Evolutionary conservation across 2,888 invertebrate genomes (phyloP).

Genomic region (Chymomyza procnemis): DNA sequence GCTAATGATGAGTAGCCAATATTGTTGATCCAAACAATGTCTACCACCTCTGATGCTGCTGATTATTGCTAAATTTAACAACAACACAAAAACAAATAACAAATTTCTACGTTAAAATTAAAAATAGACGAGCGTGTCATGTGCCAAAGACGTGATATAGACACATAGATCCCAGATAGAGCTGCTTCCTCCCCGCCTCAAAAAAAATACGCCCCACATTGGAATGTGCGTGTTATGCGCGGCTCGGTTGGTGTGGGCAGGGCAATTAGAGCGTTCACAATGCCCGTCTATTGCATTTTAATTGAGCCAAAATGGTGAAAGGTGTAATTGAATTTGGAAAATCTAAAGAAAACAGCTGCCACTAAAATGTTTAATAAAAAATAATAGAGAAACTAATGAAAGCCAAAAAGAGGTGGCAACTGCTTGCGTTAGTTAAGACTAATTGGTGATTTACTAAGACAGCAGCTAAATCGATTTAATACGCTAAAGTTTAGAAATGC

Average conservation of each 20-base stretch:
- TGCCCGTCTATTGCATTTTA: conserved; percentile 21
- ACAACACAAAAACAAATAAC: conserved; percentile 21
- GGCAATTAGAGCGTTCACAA: conserved; percentile 5
- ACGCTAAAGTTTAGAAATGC: too few species aligned
- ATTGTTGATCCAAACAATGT: not conserved
- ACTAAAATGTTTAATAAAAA: not conserved
- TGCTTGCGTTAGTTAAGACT: not conserved
- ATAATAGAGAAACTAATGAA: not conserved
- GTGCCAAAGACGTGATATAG: conserved; percentile 61
- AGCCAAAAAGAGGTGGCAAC: not conserved
- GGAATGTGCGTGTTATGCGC: not conserved
- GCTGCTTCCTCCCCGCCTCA: too few species aligned
- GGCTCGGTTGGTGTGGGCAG: not conserved
- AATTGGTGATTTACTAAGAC: not conserved
- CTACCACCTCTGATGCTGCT: not conserved
- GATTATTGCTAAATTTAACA: conserved; percentile 42
- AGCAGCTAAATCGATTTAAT: too few species aligned
- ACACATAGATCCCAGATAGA: not conserved
- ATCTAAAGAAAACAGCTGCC: not conserved
- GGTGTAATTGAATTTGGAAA: not conserved
- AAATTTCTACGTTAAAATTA: not conserved
- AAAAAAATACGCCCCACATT: conserved; percentile 16
- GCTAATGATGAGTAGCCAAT: not conserved
- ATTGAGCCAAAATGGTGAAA: not conserved
- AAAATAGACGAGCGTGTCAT: conserved; percentile 39